phyloP scores from a whole-genome alignment of 2,797 vertebrate genomes.

The Caiman crocodilus region DNA sequence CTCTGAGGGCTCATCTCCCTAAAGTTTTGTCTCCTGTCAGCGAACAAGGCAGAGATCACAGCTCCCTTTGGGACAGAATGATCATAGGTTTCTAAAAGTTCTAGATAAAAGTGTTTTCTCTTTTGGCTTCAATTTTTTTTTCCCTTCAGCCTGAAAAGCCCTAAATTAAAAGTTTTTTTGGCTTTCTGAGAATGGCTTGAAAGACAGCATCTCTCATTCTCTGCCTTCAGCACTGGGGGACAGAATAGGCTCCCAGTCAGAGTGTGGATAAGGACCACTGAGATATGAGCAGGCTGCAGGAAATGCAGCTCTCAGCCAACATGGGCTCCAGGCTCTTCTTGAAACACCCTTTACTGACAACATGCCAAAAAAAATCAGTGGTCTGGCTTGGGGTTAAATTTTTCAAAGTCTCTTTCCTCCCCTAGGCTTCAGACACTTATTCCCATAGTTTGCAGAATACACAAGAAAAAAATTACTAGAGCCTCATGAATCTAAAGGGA shows the following conservation, averaged over 20 bases:
- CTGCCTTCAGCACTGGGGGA: no score
- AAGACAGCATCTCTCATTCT: background rate
- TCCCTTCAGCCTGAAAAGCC: background rate
- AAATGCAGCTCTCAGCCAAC: background rate
- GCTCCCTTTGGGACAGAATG: background rate
- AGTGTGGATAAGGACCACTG: no score
- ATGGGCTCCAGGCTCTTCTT: background rate
- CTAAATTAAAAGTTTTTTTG: background rate
- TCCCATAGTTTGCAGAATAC: background rate
- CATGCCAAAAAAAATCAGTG: background rate
- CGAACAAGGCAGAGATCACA: background rate
- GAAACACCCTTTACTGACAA: background rate
- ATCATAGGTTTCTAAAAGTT: background rate
- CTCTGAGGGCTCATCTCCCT: background rate
- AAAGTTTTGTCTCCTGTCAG: background rate
- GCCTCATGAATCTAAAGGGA: background rate
- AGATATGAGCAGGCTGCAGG: background rate
- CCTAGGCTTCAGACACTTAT: background rate
- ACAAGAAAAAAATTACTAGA: background rate
- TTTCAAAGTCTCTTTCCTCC: background rate
- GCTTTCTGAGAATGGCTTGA: background rate
- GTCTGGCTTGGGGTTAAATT: background rate
- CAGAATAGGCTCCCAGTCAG: background rate
- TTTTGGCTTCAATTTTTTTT: background rate
- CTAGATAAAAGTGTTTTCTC: background rate